phyloP scores from a whole-genome alignment of 2,888 invertebrate species.

The Nebria brevicollis region DNA sequence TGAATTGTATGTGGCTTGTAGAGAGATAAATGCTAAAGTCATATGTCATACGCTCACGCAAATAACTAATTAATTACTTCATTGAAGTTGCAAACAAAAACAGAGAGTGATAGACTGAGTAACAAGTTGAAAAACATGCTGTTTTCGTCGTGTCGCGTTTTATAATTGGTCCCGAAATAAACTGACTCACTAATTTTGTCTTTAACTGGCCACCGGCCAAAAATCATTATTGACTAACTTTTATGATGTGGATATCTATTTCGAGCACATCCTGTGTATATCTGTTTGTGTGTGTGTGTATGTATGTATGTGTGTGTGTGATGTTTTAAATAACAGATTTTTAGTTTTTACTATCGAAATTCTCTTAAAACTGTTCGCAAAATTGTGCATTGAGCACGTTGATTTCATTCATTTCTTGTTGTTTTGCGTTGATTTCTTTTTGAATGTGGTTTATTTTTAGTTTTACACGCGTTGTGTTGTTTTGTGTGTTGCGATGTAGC shows the following conservation, averaged over 20 bases:
- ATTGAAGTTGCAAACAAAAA: constrained; percentile 24
- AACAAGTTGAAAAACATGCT: constrained; percentile 17
- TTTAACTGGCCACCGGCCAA: constrained; percentile 41
- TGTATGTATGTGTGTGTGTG: constrained; percentile 16
- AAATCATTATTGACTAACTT: constrained; percentile 47
- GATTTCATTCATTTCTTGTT: not conserved
- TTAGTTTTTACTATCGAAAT: constrained; percentile 27
- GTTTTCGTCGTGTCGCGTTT: constrained; percentile 6
- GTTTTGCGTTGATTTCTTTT: constrained; percentile 29
- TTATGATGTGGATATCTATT: constrained; percentile 45
- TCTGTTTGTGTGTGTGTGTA: constrained; percentile 6
- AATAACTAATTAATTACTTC: constrained; percentile 32
- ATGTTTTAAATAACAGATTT: constrained; percentile 42
- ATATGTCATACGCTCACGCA: constrained; percentile 2
- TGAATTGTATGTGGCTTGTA: not conserved
- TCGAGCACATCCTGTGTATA: constrained; percentile 40
- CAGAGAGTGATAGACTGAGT: not conserved
- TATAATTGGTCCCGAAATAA: constrained; percentile 20
- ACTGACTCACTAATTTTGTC: constrained; percentile 22
- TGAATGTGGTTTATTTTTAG: constrained; percentile 3
- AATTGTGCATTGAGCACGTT: constrained; percentile 11
- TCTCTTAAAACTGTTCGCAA: constrained; percentile 24
- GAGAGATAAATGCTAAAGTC: not conserved
- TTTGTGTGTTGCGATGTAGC: not conserved
- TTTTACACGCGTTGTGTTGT: not conserved